These are phyloP conservation scores for Scaeva pyrastri DNA, from an alignment of 2,888 invertebrate species.

Conservation along the genomic window DNA sequence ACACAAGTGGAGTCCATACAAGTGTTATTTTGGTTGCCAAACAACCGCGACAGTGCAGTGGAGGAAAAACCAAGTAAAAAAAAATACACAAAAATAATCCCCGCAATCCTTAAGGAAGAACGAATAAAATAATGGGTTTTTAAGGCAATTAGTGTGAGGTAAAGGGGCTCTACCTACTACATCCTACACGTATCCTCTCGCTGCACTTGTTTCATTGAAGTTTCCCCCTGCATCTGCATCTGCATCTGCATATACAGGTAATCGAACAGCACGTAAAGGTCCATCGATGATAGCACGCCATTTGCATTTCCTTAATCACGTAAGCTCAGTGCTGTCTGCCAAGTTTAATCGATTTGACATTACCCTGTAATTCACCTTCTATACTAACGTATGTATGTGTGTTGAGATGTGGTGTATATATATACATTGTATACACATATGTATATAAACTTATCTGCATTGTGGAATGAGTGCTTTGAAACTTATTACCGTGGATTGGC, in stretches of 20 bases:
- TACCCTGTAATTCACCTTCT: slow-evolving; percentile 35
- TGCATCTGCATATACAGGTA: no score
- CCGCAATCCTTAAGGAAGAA: slow-evolving; percentile 11
- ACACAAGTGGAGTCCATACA: slow-evolving; percentile 60
- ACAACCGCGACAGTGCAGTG: slow-evolving; percentile 47
- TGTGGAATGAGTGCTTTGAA: slow-evolving; percentile 52
- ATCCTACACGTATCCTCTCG: not conserved
- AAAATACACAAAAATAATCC: slow-evolving; percentile 20
- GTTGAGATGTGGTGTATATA: no score
- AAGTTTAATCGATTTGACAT: slow-evolving; percentile 73
- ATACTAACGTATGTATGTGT: no score
- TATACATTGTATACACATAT: not conserved
- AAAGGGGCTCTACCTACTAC: not conserved
- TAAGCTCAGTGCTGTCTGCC: slow-evolving; percentile 62
- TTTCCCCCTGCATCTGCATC: not conserved
- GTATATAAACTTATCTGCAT: slow-evolving; percentile 28
- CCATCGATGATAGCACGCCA: slow-evolving; percentile 64
- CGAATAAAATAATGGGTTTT: slow-evolving; percentile 50
- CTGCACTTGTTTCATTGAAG: slow-evolving; percentile 19
- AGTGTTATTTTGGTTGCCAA: slow-evolving; percentile 58
- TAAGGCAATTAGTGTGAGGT: slow-evolving; percentile 57
- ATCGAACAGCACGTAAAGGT: slow-evolving; percentile 40
- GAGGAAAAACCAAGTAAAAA: slow-evolving; percentile 11
- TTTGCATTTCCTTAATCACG: slow-evolving; percentile 73
- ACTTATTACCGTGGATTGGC: slow-evolving; percentile 48